These are phyloP conservation scores for Cenopis cana DNA, from an alignment of 2,888 invertebrate genomes.

Conservation along the genomic window DNA sequence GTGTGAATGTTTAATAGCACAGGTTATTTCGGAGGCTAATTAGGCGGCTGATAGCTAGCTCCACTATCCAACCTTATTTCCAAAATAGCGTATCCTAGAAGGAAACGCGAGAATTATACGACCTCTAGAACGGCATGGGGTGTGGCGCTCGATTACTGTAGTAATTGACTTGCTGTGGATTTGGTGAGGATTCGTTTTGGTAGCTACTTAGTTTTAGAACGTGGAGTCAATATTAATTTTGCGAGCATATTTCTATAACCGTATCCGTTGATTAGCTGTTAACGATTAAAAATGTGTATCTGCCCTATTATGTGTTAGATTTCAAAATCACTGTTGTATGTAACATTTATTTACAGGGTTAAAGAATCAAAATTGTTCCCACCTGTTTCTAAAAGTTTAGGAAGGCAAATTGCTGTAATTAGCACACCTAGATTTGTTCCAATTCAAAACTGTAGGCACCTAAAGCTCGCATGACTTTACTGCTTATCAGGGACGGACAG, in stretches of 20 bases:
- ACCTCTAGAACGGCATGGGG: neutral
- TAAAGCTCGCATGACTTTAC: too few species aligned
- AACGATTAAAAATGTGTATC: too few species aligned
- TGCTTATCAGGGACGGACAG: too few species aligned
- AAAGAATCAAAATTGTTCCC: too few species aligned
- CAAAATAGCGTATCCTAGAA: neutral
- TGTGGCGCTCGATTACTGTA: slow-evolving; percentile 32
- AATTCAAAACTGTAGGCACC: too few species aligned
- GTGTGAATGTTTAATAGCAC: slow-evolving; percentile 76
- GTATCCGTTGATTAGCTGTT: neutral
- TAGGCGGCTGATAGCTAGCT: slow-evolving; percentile 56
- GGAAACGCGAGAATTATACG: neutral
- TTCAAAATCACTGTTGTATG: too few species aligned
- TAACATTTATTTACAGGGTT: too few species aligned
- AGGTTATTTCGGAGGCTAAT: slow-evolving; percentile 74
- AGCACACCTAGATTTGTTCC: too few species aligned
- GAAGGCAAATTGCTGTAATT: too few species aligned
- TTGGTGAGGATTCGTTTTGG: slow-evolving; percentile 18
- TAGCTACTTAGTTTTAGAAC: slow-evolving; percentile 25
- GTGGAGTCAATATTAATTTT: slow-evolving; percentile 8
- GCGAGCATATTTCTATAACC: neutral
- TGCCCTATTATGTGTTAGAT: too few species aligned
- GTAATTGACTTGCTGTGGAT: slow-evolving; percentile 40
- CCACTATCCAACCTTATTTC: neutral
- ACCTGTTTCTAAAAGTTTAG: too few species aligned